These are phyloP conservation scores for Meandrina meandrites DNA, from an alignment of 92 coral and sea anemone species.

Conservation along the genomic window DNA sequence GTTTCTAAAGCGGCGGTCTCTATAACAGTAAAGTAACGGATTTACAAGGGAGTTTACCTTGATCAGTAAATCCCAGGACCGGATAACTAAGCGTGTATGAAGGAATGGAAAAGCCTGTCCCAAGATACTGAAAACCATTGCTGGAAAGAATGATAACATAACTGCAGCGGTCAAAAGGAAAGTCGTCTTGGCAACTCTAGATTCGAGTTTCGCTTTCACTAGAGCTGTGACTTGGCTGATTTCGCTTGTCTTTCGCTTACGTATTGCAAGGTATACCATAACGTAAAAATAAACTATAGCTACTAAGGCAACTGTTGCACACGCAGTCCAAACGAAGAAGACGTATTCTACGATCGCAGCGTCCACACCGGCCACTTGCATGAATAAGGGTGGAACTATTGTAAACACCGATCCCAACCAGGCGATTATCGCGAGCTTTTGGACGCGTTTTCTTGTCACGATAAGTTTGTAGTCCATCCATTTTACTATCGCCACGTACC, in stretches of 20 bases:
- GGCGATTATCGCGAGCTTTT: background rate
- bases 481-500: too few relatives aligned
- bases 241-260: background rate
- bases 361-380: background rate
- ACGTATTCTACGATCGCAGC: too few relatives aligned
- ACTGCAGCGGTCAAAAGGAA: background rate
- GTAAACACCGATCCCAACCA: background rate
- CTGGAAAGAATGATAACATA: background rate
- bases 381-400: background rate
- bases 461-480: too few relatives aligned
- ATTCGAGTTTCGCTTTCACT: too few relatives aligned
- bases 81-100: background rate
- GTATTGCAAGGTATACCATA: background rate
- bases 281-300: background rate
- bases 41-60: background rate
- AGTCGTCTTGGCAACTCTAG: background rate
- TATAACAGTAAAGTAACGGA: background rate
- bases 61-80: background rate
- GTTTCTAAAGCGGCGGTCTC: background rate
- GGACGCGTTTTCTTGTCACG: background rate
- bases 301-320: background rate
- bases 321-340: too few relatives aligned
- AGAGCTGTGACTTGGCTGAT: too few relatives aligned
- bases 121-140: background rate
- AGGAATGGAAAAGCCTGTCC: background rate